phyloP scores from a whole-genome alignment of 2,113 vertebrate species.

The Corvus hawaiiensis region DNA sequence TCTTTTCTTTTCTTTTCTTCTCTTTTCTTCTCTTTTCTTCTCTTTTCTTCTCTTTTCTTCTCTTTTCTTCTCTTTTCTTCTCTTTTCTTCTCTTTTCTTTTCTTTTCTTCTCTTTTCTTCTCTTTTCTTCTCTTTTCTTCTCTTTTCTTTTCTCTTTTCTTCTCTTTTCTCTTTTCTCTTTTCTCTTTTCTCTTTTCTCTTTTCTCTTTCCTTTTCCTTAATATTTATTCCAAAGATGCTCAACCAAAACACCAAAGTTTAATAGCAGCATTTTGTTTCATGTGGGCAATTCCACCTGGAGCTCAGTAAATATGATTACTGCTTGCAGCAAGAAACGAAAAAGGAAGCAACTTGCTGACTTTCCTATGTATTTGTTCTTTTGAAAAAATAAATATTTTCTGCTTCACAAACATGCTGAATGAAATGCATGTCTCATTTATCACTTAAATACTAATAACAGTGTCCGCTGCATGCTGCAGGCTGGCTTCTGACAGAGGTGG shows the following conservation, averaged over 20 bases:
- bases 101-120: no score
- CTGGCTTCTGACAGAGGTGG: conserved; percentile 10
- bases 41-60: no score
- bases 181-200: no score
- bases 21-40: no score
- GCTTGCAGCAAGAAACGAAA: background rate
- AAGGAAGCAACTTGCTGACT: background rate
- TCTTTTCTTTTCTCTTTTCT: no score
- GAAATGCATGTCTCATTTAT: conserved; percentile 55
- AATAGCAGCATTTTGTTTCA: background rate
- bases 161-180: no score
- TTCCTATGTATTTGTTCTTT: background rate
- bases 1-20: no score
- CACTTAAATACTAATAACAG: conserved; percentile 60
- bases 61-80: no score
- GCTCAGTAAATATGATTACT: background rate
- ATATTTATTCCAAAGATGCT: background rate
- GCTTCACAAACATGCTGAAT: conserved; percentile 26
- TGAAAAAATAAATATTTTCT: conserved; percentile 10
- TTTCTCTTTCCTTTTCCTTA: background rate
- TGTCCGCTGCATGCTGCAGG: background rate
- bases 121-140: no score
- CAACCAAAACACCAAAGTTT: background rate
- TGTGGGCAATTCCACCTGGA: background rate
- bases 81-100: background rate